These are phyloP conservation scores for Fragum sueziense DNA, from an alignment of 2,888 invertebrate species.

Conservation along the genomic window DNA sequence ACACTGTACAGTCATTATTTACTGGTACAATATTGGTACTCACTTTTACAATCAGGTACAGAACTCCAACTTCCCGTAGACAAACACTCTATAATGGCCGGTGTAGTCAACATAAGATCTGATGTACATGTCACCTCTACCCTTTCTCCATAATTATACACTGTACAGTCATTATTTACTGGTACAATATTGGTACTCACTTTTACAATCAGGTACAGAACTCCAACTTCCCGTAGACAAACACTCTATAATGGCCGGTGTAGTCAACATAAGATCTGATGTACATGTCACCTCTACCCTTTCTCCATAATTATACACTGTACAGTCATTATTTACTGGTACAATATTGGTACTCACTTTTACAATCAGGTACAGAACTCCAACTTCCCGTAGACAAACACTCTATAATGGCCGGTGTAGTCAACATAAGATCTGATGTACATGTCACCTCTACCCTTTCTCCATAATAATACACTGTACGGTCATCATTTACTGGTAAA, in stretches of 20 bases:
- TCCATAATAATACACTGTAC: conserved; percentile 31
- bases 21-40: conserved; percentile 2
- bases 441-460: conserved; percentile 42
- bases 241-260: conserved; percentile 35
- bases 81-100: conserved; percentile 33
- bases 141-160: conserved; percentile 35
- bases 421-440: conserved; percentile 21
- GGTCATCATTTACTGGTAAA: neutral
- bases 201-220: conserved; percentile 28
- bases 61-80: conserved; percentile 34
- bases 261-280: conserved; percentile 16
- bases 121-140: conserved; percentile 38
- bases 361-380: conserved; percentile 32
- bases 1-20: neutral
- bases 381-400: conserved; percentile 40
- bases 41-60: conserved; percentile 40
- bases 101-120: conserved; percentile 24
- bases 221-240: conserved; percentile 36
- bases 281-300: conserved; percentile 42
- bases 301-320: conserved; percentile 32
- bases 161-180: neutral
- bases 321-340: neutral
- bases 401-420: conserved; percentile 22
- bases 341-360: conserved; percentile 28
- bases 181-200: conserved; percentile 34